Percentiles rank a stretch among this genome's conserved stretches.
Conservation (phyloP, 2,113 vertebrate genomes). For the Hystrix brachyura region DNA sequence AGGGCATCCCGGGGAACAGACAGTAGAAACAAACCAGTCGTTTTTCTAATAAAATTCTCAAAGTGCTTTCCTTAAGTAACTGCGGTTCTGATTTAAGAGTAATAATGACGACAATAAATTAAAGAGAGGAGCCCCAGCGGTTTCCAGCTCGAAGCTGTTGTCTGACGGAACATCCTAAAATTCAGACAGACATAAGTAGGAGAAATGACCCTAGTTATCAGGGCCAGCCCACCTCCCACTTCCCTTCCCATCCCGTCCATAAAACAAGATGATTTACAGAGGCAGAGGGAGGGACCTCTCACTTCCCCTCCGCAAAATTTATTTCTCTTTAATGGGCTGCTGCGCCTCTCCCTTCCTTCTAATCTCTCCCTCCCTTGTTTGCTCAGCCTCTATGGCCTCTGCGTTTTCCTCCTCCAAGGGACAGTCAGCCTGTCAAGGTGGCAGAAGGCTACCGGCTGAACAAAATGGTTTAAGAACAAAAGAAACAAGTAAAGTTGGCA, state of each 20-base stretch:
- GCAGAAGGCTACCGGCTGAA: not conserved
- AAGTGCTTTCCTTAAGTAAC: constrained; percentile 37
- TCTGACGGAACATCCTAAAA: constrained; percentile 8
- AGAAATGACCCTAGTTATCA: constrained; percentile 56
- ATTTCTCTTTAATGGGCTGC: constrained; percentile 69
- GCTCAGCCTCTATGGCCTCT: not conserved
- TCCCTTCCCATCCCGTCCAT: constrained; percentile 55
- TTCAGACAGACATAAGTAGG: constrained; percentile 52
- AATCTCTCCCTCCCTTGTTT: constrained; percentile 48
- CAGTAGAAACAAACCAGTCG: not conserved
- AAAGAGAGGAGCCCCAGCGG: not conserved
- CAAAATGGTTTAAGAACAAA: not conserved
- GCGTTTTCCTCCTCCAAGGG: not conserved
- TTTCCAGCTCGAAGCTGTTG: not conserved
- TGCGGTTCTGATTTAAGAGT: not conserved
- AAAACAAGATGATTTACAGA: constrained; percentile 81
- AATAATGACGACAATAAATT: constrained; percentile 66
- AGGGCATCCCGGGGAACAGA: not conserved
- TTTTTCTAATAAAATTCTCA: constrained; percentile 53
- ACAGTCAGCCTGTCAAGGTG: not conserved
- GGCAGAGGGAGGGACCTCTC: constrained; percentile 53
- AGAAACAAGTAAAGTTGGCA: not conserved
- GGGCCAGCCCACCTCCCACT: constrained; percentile 53
- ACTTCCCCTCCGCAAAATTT: constrained; percentile 64
- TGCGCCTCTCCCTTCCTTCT: constrained; percentile 37